Evolutionary conservation across 2,888 invertebrate species (phyloP).

Genomic region (Anaspis maculata): DNA sequence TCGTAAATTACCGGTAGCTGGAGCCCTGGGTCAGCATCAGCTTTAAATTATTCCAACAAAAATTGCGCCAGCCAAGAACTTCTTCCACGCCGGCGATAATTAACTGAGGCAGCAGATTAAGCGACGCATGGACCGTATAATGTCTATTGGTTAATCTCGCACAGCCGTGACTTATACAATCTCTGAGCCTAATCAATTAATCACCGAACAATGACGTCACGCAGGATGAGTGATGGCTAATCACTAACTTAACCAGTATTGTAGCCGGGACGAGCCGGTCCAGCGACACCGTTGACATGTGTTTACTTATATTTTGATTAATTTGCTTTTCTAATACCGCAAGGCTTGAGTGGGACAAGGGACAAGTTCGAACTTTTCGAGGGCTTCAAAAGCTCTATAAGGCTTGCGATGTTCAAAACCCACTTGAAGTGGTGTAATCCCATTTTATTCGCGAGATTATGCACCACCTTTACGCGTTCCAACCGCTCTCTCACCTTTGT

Average conservation of each 20-base stretch:
- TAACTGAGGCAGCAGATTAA: no score
- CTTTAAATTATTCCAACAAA: background rate
- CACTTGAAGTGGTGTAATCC: background rate
- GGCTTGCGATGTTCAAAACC: background rate
- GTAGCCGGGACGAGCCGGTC: conserved; percentile 24
- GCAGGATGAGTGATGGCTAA: conserved; percentile 30
- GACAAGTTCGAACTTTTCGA: background rate
- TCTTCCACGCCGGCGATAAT: no score
- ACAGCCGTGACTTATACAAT: conserved; percentile 1
- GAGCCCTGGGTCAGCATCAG: no score
- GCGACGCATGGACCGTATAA: conserved; percentile 19
- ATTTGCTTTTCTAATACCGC: conserved; percentile 8
- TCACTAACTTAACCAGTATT: conserved; percentile 27
- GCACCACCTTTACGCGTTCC: conserved; percentile 13
- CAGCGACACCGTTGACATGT: conserved; percentile 20
- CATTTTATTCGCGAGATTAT: conserved; percentile 6
- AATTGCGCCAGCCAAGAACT: no score
- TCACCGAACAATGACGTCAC: conserved; percentile 29
- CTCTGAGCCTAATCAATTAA: conserved; percentile 26
- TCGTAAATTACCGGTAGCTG: no score
- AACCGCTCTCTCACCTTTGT: conserved; percentile 30
- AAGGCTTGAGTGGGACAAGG: background rate
- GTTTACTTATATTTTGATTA: conserved; percentile 20
- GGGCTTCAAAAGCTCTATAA: no score
- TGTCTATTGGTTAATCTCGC: conserved; percentile 16